A percentile compares a stretch with the other conserved stretches of the same genome.
phyloP scores from a whole-genome alignment of 1,140 invertebrate genomes.

The Latrodectus geometricus region DNA sequence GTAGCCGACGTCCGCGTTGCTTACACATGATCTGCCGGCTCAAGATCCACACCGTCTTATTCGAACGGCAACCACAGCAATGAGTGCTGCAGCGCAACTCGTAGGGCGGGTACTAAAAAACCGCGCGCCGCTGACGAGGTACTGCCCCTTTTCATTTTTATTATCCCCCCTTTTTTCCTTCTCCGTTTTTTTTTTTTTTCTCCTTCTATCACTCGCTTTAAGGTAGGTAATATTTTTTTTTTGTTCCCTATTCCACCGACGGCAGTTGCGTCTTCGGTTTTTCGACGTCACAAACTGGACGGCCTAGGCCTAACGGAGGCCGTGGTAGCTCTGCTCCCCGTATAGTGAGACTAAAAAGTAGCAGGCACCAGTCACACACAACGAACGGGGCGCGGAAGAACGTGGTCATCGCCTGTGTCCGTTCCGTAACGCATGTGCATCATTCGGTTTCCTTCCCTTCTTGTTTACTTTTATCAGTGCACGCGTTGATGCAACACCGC shows the following conservation, averaged over 20 bases:
- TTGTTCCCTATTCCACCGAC: background rate
- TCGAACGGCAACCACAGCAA: background rate
- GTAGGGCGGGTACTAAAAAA: constrained; percentile 4
- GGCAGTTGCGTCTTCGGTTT: background rate
- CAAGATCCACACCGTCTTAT: background rate
- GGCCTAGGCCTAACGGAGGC: constrained; percentile 51
- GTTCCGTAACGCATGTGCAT: background rate
- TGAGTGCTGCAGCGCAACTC: background rate
- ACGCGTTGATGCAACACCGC: too few species aligned
- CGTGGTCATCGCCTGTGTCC: constrained; percentile 31
- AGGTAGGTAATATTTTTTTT: background rate
- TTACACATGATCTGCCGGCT: background rate
- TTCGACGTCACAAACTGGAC: constrained; percentile 57
- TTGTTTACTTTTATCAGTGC: background rate
- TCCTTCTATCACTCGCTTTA: background rate
- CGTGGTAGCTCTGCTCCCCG: background rate
- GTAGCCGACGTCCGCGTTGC: background rate
- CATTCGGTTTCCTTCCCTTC: background rate
- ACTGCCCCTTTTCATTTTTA: background rate
- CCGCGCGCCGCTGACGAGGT: constrained; percentile 28
- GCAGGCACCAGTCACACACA: constrained; percentile 37
- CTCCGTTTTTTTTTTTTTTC: constrained; percentile 4
- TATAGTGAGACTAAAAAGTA: background rate
- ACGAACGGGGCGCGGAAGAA: background rate
- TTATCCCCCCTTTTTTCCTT: background rate